These are phyloP conservation scores for Daktulosphaira vitifoliae DNA, from an alignment of 1,140 invertebrate genomes.

Conservation along the genomic window DNA sequence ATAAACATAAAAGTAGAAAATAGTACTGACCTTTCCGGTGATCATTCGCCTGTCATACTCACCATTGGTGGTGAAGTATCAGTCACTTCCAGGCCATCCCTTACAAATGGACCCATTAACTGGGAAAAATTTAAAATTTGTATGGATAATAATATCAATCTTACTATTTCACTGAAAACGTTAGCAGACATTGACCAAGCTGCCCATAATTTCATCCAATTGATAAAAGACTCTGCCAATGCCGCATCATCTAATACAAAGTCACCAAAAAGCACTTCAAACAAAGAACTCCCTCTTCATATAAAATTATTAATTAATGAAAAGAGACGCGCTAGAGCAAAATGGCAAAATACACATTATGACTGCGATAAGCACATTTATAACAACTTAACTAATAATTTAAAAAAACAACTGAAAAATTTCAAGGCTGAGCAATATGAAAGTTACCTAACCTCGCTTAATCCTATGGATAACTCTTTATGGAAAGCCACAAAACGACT, in stretches of 20 bases:
- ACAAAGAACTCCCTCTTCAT: background rate
- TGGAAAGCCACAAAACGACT: too few species aligned
- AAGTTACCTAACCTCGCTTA: background rate
- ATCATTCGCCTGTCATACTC: conserved; percentile 11
- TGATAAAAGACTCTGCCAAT: background rate
- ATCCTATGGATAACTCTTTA: background rate
- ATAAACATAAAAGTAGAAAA: background rate
- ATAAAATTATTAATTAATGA: background rate
- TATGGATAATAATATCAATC: background rate
- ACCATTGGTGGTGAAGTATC: background rate
- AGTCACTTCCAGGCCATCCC: background rate
- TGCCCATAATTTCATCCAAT: background rate
- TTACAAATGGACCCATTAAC: background rate
- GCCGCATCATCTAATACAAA: background rate
- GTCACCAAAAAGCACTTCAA: background rate
- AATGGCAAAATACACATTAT: background rate
- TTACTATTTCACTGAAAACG: background rate
- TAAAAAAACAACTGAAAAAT: background rate
- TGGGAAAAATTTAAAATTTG: background rate
- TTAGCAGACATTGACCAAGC: background rate
- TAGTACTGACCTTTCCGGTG: background rate
- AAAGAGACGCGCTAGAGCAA: background rate
- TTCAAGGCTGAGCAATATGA: background rate
- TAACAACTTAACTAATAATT: background rate
- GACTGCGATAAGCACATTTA: background rate